These are phyloP conservation scores for Anabacerthia variegaticeps DNA, from an alignment of 2,797 vertebrate genomes.

Conservation along the genomic window DNA sequence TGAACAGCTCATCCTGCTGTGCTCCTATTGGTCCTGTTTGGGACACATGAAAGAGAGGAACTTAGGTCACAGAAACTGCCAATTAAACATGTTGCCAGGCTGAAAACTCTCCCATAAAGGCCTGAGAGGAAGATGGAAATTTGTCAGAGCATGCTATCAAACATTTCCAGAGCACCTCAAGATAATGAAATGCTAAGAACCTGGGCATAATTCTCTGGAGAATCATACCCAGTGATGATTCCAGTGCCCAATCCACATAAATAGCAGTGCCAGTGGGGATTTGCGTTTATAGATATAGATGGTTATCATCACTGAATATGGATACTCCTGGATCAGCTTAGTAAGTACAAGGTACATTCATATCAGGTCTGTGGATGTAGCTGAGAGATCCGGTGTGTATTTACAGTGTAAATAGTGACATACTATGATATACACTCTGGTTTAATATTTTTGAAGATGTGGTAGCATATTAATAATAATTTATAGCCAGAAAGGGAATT, in stretches of 20 bases:
- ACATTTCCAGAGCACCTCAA: background rate
- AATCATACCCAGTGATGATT: background rate
- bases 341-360: background rate
- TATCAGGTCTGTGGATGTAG: background rate
- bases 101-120: background rate
- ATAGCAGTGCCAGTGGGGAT: background rate
- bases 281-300: background rate
- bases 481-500: background rate
- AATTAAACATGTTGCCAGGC: background rate
- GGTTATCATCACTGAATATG: background rate
- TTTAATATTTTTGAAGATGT: slow-evolving; percentile 17
- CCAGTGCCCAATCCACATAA: background rate
- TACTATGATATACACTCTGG: background rate
- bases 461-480: background rate
- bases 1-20: background rate
- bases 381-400: background rate
- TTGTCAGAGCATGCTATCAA: background rate
- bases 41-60: background rate
- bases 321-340: background rate
- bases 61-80: background rate
- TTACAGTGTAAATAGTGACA: background rate
- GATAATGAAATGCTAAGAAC: background rate
- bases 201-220: background rate
- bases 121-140: background rate
- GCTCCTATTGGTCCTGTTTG: background rate